Percentiles rank a stretch among this genome's conserved stretches.
These are phyloP conservation scores for Odontomyia ornata DNA, from an alignment of 2,888 invertebrate genomes.

Conservation along the genomic window DNA sequence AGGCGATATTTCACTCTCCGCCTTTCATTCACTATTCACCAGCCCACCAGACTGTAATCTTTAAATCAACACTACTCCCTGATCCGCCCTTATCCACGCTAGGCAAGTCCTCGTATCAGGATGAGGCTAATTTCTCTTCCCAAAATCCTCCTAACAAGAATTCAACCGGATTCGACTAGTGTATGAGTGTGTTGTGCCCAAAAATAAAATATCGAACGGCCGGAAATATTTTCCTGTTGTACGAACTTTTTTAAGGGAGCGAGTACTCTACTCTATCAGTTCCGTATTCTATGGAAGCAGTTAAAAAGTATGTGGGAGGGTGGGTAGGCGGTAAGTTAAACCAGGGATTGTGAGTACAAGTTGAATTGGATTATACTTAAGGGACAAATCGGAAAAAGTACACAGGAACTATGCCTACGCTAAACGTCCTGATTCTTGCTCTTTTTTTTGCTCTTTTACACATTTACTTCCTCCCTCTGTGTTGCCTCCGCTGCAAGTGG, in stretches of 20 bases:
- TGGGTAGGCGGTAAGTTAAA: background rate
- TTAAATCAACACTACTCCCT: slow-evolving; percentile 1
- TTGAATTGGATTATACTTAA: background rate
- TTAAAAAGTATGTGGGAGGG: background rate
- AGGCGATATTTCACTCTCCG: slow-evolving; percentile 2
- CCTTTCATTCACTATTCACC: slow-evolving; percentile 8
- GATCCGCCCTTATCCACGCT: background rate
- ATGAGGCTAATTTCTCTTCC: background rate
- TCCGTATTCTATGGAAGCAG: background rate
- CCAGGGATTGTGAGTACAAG: background rate
- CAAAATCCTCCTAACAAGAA: background rate
- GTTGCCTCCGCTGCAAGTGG: background rate
- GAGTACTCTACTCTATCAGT: background rate
- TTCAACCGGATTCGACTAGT: background rate
- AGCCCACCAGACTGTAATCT: background rate
- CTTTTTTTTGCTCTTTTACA: too few species aligned
- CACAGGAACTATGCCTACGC: background rate
- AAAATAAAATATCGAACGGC: slow-evolving; percentile 17
- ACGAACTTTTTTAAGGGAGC: background rate
- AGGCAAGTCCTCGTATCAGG: background rate
- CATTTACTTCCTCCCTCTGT: too few species aligned
- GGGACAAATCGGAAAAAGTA: background rate
- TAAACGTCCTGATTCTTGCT: background rate
- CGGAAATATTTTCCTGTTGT: background rate
- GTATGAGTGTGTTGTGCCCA: background rate